These are phyloP conservation scores for Euura lappo DNA, from an alignment of 1,140 invertebrate species.

Conservation along the genomic window DNA sequence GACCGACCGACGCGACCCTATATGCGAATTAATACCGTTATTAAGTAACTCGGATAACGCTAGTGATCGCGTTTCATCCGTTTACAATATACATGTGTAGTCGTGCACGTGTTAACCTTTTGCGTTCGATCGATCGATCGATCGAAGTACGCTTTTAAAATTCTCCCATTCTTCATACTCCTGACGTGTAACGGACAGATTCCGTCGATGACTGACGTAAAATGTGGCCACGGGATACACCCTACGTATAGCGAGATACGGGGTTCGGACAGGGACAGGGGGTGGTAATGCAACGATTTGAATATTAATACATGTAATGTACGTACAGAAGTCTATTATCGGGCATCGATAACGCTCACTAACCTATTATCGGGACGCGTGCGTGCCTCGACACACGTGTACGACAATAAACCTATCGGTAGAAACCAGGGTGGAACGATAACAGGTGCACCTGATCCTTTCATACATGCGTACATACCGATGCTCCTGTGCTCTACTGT, in stretches of 20 bases:
- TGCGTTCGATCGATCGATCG: not conserved
- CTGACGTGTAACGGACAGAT: not conserved
- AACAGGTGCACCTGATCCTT: not conserved
- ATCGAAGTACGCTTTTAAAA: too few relatives aligned
- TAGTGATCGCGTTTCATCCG: not conserved
- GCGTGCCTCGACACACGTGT: not conserved
- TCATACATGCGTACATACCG: not conserved
- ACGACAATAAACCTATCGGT: not conserved
- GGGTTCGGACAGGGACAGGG: too few relatives aligned
- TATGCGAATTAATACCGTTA: not conserved
- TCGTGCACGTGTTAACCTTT: not conserved
- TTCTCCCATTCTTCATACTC: too few relatives aligned
- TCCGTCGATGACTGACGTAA: not conserved
- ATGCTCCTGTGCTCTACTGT: too few relatives aligned
- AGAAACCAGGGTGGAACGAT: not conserved
- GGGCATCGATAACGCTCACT: slow-evolving; percentile 3
- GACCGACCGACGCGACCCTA: not conserved
- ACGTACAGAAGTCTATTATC: slow-evolving; percentile 3
- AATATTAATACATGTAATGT: not conserved
- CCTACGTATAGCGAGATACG: not conserved
- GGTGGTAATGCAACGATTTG: not conserved
- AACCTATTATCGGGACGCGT: slow-evolving; percentile 2
- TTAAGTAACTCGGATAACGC: not conserved
- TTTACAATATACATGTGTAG: not conserved
- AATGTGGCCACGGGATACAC: not conserved